Evolutionary conservation across 2,797 vertebrate genomes (phyloP), one percentile per base, ranked within the genome.

Genomic region (Hylomyscus alleni): DNA sequence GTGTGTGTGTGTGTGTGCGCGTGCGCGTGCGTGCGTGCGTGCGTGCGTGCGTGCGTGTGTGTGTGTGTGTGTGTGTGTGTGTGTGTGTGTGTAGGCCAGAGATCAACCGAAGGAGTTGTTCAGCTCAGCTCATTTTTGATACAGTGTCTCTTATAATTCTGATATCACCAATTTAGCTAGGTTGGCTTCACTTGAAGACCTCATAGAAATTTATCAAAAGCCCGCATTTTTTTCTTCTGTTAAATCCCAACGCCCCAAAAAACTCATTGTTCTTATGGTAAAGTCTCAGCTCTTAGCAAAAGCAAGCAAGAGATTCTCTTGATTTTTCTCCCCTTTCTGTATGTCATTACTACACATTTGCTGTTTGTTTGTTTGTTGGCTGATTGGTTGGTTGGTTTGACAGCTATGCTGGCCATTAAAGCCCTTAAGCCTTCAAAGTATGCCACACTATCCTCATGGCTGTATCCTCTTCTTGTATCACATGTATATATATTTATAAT

Each of bases 201-300:
- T 54, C 14, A 54, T 6, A 54, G 83, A 52, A n/a, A 50, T 69
- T 86, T 52, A 50, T n/a, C 31, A n/a, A 86, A 52, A 69, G 26
- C 31, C 10, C 1, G 13, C 34, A 72, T 34, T 15, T 83, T 47
- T 62, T 24, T 47, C 40, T 84, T 84, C 40, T 19, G 5, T 84
- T 26, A 3, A 19, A 15, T 84, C 15, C 58, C 58, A 3, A 19
- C 31, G 34, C 58, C 4, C 22, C 0, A 1, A 81, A 44, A 60
- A 44, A 17, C n/a, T 37, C 37, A 20, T 47, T 65, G 58, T 91
- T 80, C 72, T 92, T 92, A 73, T 14, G 31, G 19, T 83, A 91
- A 94, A 86, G 13, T 85, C 31, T 50, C 78, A 94, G 0, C 75
- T 26, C 80, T 95, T 82, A 86, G 60, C 60, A 81, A 86, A 58